Conservation (phyloP, 2,888 invertebrate species). For the Idaea straminata region DNA sequence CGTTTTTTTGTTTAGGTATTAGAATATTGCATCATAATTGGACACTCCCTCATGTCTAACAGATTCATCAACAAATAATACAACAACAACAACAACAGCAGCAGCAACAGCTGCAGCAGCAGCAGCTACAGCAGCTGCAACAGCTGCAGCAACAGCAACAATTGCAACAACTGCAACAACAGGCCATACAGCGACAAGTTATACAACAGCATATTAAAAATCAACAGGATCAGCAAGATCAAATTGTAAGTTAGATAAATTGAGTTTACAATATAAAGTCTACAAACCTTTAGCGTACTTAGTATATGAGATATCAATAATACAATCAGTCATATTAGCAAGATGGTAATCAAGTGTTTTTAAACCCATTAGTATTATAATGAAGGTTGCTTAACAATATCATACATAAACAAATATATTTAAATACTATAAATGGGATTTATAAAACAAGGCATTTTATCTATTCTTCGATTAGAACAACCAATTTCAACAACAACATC, state of each 20-base stretch:
- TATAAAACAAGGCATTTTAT: slow-evolving; percentile 26
- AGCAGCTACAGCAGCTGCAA: slow-evolving; percentile 52
- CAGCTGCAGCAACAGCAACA: slow-evolving; percentile 61
- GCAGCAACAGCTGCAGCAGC: slow-evolving; percentile 53
- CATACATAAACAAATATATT: too few species aligned
- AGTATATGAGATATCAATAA: too few species aligned
- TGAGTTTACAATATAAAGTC: not conserved
- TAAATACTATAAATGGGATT: not conserved
- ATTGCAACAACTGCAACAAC: slow-evolving; percentile 53
- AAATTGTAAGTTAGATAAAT: not conserved
- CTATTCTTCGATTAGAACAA: slow-evolving; percentile 3
- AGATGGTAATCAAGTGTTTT: too few species aligned
- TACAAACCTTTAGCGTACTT: too few species aligned
- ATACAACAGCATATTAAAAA: slow-evolving; percentile 81
- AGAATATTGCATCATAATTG: not conserved
- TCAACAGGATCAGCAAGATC: slow-evolving; percentile 77
- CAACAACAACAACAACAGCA: slow-evolving; percentile 59
- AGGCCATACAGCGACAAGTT: slow-evolving; percentile 71
- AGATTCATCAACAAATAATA: slow-evolving; percentile 74
- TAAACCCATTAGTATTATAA: too few species aligned
- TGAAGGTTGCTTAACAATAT: too few species aligned
- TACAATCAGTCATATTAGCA: too few species aligned
- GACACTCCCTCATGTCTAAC: slow-evolving; percentile 8
- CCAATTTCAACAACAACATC: slow-evolving; percentile 54
- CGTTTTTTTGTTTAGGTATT: not conserved